These are phyloP conservation scores for Ceratoteleas bidentatus DNA, from an alignment of 1,140 invertebrate genomes.

Conservation along the genomic window DNA sequence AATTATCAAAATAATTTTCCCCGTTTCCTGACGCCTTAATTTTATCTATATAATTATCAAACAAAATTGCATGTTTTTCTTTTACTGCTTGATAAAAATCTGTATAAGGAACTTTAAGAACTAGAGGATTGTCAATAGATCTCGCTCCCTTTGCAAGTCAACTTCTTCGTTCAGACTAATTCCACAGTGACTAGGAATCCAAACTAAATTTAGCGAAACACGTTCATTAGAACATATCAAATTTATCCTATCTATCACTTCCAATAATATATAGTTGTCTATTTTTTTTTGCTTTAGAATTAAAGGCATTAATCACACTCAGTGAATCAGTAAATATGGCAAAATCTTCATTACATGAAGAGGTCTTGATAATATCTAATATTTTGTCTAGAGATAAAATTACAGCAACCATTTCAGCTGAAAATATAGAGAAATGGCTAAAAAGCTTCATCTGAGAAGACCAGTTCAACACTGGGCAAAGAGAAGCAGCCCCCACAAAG, in stretches of 20 bases:
- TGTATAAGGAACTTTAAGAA: slow-evolving; percentile 4
- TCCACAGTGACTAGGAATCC: slow-evolving; percentile 6
- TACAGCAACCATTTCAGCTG: neutral
- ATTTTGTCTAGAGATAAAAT: neutral
- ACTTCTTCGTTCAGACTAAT: neutral
- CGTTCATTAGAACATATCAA: neutral
- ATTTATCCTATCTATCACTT: neutral
- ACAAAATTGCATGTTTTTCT: neutral
- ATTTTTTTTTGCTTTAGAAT: no score
- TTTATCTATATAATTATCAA: neutral
- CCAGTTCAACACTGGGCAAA: neutral
- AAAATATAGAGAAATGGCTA: neutral
- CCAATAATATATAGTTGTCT: slow-evolving; percentile 3
- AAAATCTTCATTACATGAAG: neutral
- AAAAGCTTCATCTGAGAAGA: neutral
- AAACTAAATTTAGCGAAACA: neutral
- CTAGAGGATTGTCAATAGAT: no score
- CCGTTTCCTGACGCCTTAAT: neutral
- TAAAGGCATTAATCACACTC: neutral
- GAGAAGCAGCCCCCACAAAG: neutral
- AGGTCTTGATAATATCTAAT: neutral
- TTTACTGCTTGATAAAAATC: neutral
- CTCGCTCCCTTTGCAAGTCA: no score
- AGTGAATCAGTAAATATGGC: neutral
- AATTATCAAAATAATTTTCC: slow-evolving; percentile 1